These are phyloP conservation scores for Anthopleura sola DNA, from an alignment of 64 coral and sea anemone species.

Conservation along the genomic window DNA sequence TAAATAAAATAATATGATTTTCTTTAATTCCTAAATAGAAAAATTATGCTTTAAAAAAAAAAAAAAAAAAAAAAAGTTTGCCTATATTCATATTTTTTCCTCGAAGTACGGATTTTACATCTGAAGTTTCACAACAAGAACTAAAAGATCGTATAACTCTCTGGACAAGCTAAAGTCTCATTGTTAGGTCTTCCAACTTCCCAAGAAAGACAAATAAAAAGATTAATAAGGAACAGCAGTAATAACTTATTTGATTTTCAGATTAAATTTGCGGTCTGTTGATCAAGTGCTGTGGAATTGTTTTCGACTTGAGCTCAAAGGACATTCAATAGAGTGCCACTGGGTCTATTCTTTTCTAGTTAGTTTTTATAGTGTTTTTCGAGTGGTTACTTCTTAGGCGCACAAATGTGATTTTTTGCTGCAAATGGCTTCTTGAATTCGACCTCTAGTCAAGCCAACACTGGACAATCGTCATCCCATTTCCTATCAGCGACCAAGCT, in stretches of 20 bases:
- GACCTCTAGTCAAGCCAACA: too few species aligned
- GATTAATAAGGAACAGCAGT: neutral
- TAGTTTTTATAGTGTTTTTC: neutral
- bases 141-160: too few species aligned
- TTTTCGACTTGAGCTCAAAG: neutral
- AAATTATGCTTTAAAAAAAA: too few species aligned
- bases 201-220: neutral
- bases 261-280: neutral
- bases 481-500: neutral
- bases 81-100: neutral
- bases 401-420: neutral
- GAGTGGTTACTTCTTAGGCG: neutral
- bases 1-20: too few species aligned
- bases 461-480: too few species aligned
- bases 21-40: neutral
- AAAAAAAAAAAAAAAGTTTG: too few species aligned
- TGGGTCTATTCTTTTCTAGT: neutral
- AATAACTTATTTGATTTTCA: neutral
- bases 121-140: too few species aligned
- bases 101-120: neutral
- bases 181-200: neutral
- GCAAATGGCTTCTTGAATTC: neutral
- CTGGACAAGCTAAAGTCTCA: neutral
- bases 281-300: neutral
- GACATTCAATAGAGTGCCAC: neutral